Conservation (phyloP, 2,797 vertebrate species). For the Fistularia commersonii region DNA sequence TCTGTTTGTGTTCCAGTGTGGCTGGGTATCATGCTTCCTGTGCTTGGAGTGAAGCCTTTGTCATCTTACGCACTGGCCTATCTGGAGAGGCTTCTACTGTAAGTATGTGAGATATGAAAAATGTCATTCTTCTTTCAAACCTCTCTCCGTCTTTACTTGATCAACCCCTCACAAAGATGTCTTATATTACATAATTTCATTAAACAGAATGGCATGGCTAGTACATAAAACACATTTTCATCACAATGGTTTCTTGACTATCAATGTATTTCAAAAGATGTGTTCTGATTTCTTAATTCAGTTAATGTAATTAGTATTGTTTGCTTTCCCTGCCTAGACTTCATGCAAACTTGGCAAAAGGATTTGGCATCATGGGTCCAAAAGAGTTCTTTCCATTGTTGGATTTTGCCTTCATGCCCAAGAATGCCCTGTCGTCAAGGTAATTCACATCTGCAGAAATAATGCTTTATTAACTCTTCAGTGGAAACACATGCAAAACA, state of each 20-base stretch:
- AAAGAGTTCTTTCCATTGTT: conserved; percentile 97
- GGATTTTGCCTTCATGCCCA: conserved; percentile 97
- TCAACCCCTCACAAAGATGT: no score
- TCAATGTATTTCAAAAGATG: no score
- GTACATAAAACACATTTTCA: no score
- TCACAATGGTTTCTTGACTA: no score
- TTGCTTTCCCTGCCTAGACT: conserved; percentile 67
- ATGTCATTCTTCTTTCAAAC: not conserved
- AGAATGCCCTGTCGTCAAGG: conserved; percentile 88
- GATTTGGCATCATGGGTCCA: conserved; percentile 92
- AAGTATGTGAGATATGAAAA: conserved; percentile 60
- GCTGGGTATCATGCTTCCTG: conserved; percentile 93
- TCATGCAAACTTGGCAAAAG: conserved; percentile 91
- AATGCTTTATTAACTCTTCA: not conserved
- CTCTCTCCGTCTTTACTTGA: no score
- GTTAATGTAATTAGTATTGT: no score
- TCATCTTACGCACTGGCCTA: conserved; percentile 89
- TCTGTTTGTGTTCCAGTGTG: conserved; percentile 79
- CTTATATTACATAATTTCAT: no score
- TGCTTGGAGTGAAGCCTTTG: conserved; percentile 87
- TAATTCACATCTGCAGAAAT: conserved; percentile 42
- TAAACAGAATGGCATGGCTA: no score
- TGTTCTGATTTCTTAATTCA: no score
- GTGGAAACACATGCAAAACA: no score
- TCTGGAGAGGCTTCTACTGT: conserved; percentile 91